Evolutionary conservation across 2,113 vertebrate species (phyloP), one percentile per base, ranked within the genome.

Genomic region (Cisticola juncidis): DNA sequence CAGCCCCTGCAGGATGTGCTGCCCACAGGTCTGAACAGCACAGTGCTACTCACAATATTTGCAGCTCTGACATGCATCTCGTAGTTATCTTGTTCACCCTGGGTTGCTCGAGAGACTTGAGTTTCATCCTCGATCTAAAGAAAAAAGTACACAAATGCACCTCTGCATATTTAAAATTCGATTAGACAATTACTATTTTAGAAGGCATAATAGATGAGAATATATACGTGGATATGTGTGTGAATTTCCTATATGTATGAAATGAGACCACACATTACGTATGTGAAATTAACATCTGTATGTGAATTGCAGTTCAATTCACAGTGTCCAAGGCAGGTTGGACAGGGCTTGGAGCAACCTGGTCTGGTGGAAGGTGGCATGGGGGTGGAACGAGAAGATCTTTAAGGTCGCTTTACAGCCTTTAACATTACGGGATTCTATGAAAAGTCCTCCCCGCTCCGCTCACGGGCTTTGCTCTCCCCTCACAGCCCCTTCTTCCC

Each of bases 61-160:
- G 99, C 99, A 11, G 99, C 99, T 97, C 99, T 98, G 61, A 99
- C 99, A 0, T 99, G 99, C 99, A 99, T 99, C 97, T 99, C 99
- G 3, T 99, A 99, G 92, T 99, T 99, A 94, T 99, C 99, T 83
- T 99, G 99, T 64, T 99, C 99, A 14, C 99, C 99, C 86, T 99
- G 99, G 7, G 99, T 99, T 31, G 99, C 98, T 78, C 99, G 96
- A 7, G 99, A 98, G 14, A 99, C 99, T 95, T 99, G 99, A 0
- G 99, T 99, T 98, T 99, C 99, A 5, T 99, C 99, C 85, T 99
- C 99, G 29, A 99, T 98, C 99, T 99, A 95, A 19, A 94, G 51
- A 31, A 80, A 78, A 76, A 83, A 29, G 9, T 1, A 13, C 2
- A 86, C 1, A 14, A 19, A 58, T 3, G 18, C 35, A 53, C 25